Percentiles rank a stretch among this genome's conserved stretches.
Conservation (phyloP, 2,113 vertebrate species). For the Amphilophus citrinellus region DNA sequence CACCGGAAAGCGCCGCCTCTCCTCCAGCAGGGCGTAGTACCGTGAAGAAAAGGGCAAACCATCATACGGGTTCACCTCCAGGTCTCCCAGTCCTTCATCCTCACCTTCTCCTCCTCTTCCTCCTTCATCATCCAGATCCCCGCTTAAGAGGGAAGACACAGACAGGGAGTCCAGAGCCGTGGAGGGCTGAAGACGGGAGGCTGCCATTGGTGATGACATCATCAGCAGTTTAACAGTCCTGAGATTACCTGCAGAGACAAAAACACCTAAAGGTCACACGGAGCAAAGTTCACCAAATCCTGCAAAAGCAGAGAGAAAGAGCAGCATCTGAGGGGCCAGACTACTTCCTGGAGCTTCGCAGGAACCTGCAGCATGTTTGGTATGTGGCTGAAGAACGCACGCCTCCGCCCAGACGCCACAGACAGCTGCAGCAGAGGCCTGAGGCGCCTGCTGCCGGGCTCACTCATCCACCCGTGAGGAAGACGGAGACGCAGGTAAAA, state of each 20-base stretch:
- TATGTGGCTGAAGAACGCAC: not conserved
- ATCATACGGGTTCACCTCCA: slow-evolving; percentile 96
- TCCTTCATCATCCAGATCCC: slow-evolving; percentile 72
- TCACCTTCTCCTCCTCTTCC: slow-evolving; percentile 41
- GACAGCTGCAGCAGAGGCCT: not conserved
- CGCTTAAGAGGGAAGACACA: slow-evolving; percentile 79
- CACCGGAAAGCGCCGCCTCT: slow-evolving; percentile 84
- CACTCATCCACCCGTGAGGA: not conserved
- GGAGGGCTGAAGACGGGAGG: slow-evolving; percentile 1
- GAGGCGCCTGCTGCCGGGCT: not conserved
- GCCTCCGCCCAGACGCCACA: not conserved
- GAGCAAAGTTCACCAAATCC: not conserved
- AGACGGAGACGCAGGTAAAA: not conserved
- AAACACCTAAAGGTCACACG: not conserved
- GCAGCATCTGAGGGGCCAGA: not conserved
- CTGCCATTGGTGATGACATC: slow-evolving; percentile 69
- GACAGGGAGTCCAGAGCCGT: slow-evolving; percentile 78
- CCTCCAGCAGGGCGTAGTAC: slow-evolving; percentile 89
- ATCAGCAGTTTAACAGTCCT: slow-evolving; percentile 11
- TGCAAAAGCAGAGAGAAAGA: not conserved
- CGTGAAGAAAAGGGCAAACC: slow-evolving; percentile 94
- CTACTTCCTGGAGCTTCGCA: not conserved
- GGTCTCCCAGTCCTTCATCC: slow-evolving; percentile 75
- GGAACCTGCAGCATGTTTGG: not conserved
- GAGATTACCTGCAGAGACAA: slow-evolving; percentile 56